Conservation (phyloP, 2,797 vertebrate genomes). For the Pipistrellus kuhlii region DNA sequence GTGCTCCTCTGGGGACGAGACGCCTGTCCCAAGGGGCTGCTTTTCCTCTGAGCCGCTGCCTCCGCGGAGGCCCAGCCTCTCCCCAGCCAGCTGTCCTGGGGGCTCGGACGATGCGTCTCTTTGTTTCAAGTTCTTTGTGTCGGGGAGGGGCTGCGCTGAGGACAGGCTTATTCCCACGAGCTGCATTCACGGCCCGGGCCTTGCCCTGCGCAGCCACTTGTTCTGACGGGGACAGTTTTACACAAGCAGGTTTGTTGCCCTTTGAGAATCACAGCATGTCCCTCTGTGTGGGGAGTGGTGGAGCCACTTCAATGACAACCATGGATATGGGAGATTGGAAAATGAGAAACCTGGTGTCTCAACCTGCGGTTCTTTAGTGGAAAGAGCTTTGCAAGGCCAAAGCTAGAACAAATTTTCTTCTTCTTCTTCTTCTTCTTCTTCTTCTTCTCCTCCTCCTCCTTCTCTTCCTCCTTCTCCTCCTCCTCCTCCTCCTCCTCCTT, state of each 20-base stretch:
- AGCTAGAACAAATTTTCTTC: too few species aligned
- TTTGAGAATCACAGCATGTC: constrained; percentile 62
- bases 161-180: constrained; percentile 33
- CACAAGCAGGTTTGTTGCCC: constrained; percentile 42
- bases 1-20: not conserved
- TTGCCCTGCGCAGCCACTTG: not conserved
- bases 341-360: not conserved
- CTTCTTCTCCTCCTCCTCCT: too few species aligned
- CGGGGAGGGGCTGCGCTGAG: not conserved
- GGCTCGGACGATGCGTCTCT: not conserved
- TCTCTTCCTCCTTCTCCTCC: too few species aligned
- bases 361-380: not conserved
- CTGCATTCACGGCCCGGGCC: not conserved
- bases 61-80: not conserved
- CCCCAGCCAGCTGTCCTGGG: constrained; percentile 19
- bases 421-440: too few species aligned
- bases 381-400: too few species aligned
- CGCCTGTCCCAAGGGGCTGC: not conserved
- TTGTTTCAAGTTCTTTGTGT: constrained; percentile 69
- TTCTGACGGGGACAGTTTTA: constrained; percentile 46
- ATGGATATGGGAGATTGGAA: not conserved
- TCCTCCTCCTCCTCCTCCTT: too few species aligned
- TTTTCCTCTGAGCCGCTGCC: not conserved
- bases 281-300: not conserved
- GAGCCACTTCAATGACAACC: constrained; percentile 31